Base-by-base conservation (phyloP, 2,113 vertebrate genomes). In the Pelobates fuscus region DNA sequence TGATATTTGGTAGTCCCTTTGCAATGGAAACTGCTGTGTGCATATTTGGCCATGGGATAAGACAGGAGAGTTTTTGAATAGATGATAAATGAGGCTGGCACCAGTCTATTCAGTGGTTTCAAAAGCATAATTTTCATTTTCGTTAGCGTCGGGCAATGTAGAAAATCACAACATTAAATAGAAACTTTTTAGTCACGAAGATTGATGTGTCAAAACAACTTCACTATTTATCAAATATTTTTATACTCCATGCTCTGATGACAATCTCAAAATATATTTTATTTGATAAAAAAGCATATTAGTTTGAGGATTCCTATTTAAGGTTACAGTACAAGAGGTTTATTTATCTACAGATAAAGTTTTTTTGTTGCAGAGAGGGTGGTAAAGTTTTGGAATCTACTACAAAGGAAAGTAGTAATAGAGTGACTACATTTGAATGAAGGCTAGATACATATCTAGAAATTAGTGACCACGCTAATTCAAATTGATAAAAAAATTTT, bases 41-140 rank as follows among this genome's bases (percentile, higher is more conserved):
- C 29, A 52, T 54, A 46, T 61, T 61, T 76, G 73, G 73, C 65
- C 73, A 52, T 37, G 55, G 73, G 55, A 76, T 68, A 52, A 61
- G 64, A 58, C 20, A 68, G 57, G 61, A 68, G 52, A 68, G 55
- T 26, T 23, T 52, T 37, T 52, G 73, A 52, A 52, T 67, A 37
- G 32, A 68, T 68, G 73, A 76, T 76, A 55, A 46, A 67, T 76
- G 65, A 61, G 65, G n/a, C 67, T 76, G 73, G 73, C 73, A 76
- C 24, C 20, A 20, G 65, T 25, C 41, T 55, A 60, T 61, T 43
- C 65, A 24, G 37, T 24, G 54, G 37, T 52, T 76, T 76, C 37
- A 29, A 32, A 76, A 61, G 37, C 64, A 61, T 60, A 11, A 68
- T 76, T 76, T 67, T 55, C 73, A 61, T 66, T 60, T 66, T 64